Evolutionary conservation across 1,140 invertebrate genomes (phyloP), one percentile per base, ranked within the genome.

Genomic region (Sarcophaga bullata): DNA sequence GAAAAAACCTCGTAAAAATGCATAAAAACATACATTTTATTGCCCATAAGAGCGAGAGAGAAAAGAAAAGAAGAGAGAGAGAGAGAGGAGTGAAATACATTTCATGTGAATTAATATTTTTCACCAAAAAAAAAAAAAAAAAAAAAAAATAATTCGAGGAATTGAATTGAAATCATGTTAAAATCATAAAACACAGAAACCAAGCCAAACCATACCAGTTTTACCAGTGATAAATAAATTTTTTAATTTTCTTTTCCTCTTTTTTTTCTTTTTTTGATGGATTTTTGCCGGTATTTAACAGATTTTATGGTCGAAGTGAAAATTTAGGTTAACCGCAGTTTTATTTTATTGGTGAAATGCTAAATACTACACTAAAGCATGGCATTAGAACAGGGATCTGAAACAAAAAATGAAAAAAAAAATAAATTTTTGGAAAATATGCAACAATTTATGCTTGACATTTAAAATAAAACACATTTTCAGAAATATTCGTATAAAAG

Each of bases 271-370:
- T 37, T 37, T 37, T 37, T 37, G 25, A 37, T 37, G 25, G 25
- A 37, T 17, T 68, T 58, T 8, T 6, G n/a, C 6, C 62, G 17
- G 62, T 68, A 58, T 68, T 68, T 68, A 68, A 68, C 17, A 68
- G 62, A 68, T 68, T 68, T 68, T 68, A 68, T 68, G 62, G 62
- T 68, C 17, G 62, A 68, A 68, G 62, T 68, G 62, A 68, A 68
- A 68, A 68, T 68, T 8, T 68, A 68, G 62, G 62, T 68, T 68
- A 68, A 68, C 62, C 62, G 19, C 62, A 68, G 19, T 68, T 68
- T 68, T 19, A 68, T 68, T 68, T 37, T 68, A 9, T 68, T 68
- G 62, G 62, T 68, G 19, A 68, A 68, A 68, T 68, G n/a, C 5
- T 68, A 19, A 68, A 19, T 68, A 19, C 17, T 68, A 19, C 19